Evolutionary conservation across 1,140 invertebrate species (phyloP).

Genomic region (Sogatella furcifera): DNA sequence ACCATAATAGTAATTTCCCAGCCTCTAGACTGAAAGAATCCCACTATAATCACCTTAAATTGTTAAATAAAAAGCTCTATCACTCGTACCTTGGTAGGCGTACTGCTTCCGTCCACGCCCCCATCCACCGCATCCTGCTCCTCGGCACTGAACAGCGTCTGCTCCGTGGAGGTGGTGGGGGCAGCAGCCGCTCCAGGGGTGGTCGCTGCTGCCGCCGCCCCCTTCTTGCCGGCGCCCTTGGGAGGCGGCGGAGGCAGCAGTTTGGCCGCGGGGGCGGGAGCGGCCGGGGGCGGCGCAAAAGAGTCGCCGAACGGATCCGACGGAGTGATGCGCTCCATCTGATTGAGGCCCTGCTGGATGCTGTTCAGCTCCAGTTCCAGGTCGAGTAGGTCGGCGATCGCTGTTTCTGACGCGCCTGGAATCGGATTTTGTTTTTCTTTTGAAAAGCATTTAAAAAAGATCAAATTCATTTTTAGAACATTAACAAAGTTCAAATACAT

Average conservation of each 20-base stretch:
- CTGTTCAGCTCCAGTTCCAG: conserved; percentile 85
- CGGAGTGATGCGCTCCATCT: conserved; percentile 76
- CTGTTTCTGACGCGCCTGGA: conserved; percentile 15
- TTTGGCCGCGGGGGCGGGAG: conserved; percentile 17
- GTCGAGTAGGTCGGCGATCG: conserved; percentile 80
- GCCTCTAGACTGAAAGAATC: no score
- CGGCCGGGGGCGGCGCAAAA: conserved; percentile 43
- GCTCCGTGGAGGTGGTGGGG: conserved; percentile 11
- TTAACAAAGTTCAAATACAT: no score
- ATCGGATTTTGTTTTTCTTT: no score
- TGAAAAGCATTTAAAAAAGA: no score
- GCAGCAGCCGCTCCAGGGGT: no score
- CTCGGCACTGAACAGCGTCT: conserved; percentile 40
- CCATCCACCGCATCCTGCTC: conserved; percentile 39
- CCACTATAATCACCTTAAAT: no score
- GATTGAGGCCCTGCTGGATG: conserved; percentile 75
- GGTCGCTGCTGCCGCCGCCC: not conserved
- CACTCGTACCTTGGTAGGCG: not conserved
- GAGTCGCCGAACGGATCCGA: conserved; percentile 59
- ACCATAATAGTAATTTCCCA: no score
- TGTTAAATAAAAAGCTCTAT: not conserved
- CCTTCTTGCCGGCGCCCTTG: conserved; percentile 13
- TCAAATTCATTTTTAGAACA: no score
- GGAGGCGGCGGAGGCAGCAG: conserved; percentile 34
- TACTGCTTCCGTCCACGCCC: conserved; percentile 6